phyloP scores from a whole-genome alignment of 2,113 vertebrate genomes.

The Bucco capensis region DNA sequence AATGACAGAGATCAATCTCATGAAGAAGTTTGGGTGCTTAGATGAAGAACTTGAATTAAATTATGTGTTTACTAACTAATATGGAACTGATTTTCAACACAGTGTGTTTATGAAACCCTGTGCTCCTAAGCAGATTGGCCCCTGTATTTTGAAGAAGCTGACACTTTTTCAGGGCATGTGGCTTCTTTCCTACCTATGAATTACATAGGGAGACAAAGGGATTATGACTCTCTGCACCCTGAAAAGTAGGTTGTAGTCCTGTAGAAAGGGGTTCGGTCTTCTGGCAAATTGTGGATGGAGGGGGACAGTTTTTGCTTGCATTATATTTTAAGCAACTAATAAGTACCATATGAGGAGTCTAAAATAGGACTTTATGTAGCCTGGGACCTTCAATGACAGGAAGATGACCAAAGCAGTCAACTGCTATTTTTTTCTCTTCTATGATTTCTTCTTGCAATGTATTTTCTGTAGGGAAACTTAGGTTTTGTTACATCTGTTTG shows the following conservation, averaged over 20 bases:
- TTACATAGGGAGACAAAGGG: background rate
- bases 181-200: background rate
- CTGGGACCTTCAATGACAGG: background rate
- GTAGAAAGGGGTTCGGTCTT: background rate
- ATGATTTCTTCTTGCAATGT: background rate
- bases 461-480: background rate
- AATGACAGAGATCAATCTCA: background rate
- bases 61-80: background rate
- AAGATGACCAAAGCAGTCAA: background rate
- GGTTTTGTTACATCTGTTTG: background rate
- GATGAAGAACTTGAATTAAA: background rate
- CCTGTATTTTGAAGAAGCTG: background rate
- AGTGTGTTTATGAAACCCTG: background rate
- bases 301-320: background rate
- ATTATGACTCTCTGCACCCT: background rate
- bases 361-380: background rate
- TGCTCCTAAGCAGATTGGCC: background rate
- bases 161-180: background rate
- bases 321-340: background rate
- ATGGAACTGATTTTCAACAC: background rate
- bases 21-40: background rate
- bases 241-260: background rate
- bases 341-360: background rate
- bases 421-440: background rate
- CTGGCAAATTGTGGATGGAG: accelerated